Evolutionary conservation across 2,113 vertebrate species (phyloP), one percentile per base, ranked within the genome.

Genomic region (Planiliza haematocheilus): DNA sequence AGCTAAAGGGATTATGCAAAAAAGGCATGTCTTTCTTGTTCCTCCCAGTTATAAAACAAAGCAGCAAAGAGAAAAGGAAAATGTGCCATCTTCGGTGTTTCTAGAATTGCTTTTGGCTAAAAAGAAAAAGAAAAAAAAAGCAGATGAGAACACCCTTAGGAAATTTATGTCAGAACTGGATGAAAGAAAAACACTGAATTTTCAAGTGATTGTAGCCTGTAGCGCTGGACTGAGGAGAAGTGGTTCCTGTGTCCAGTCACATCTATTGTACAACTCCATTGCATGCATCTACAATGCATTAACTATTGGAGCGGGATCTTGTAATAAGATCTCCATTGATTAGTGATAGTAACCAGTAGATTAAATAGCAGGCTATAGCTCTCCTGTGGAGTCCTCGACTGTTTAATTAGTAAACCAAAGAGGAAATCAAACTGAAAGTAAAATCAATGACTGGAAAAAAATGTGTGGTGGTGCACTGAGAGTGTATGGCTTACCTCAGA

Each of bases 371-470:
- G 51, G 60, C 69, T 69, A 50, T 75, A 55, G 74, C 70, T 77
- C 75, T 79, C 61, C 68, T 64, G 70, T 38, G 80, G 84, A 69
- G 56, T 36, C 48, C 69, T 43, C 13, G 55, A 68, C 77, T 84
- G 83, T 83, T 89, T 92, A 89, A 91, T 90, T 90, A 89, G 83
- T 82, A 72, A 85, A 67, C 70, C 78, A 80, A 88, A 86, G 67
- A 86, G 80, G 86, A 90, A 88, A 87, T 90, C 81, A 87, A 89
- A 87, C 62, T 74, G 60, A 81, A 84, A 39, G 50, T 18, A 58
- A 85, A 84, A 90, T 92, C 86, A 83, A 89, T 92, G 69, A 37
- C 58, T 75, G 62, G 67, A 17, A 43, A 69, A 73, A 73, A 86
- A n/a, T 71, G 46, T 70, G 49, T 21, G 18, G 45, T 74, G 56